Percentiles rank a stretch among this genome's conserved stretches.
Conservation (phyloP, 2,888 invertebrate genomes). For the Drosophila meridiana region DNA sequence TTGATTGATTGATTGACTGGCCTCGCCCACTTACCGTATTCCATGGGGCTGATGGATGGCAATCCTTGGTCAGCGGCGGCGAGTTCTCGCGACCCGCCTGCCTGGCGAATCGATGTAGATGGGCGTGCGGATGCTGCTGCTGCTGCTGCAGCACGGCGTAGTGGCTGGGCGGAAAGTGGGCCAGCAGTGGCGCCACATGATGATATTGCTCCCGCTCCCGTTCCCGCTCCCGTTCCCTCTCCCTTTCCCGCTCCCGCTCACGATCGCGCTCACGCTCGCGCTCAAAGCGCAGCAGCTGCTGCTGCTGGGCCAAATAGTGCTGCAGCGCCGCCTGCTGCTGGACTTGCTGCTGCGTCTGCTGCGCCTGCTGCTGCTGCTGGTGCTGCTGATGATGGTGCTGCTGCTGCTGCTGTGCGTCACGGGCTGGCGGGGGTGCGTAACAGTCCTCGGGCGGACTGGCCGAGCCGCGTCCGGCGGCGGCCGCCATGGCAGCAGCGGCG, state of each 20-base stretch:
- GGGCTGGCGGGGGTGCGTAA: conserved; percentile 44
- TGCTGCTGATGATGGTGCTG: not conserved
- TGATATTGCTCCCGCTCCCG: conserved; percentile 48
- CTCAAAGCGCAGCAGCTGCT: conserved; percentile 78
- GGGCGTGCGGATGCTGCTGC: conserved; percentile 62
- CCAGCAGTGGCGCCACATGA: conserved; percentile 61
- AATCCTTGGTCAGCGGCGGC: conserved; percentile 46
- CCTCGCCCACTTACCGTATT: conserved; percentile 35
- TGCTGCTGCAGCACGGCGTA: conserved; percentile 72
- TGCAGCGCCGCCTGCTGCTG: conserved; percentile 79
- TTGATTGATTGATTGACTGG: not conserved
- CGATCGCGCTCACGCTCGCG: conserved; percentile 70
- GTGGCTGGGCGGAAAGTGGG: conserved; percentile 70
- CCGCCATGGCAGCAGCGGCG: conserved; percentile 61
- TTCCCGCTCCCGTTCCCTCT: conserved; percentile 7
- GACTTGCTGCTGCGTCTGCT: conserved; percentile 62
- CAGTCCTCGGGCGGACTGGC: conserved; percentile 60
- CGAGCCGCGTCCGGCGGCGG: conserved; percentile 60
- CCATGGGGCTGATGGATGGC: conserved; percentile 41
- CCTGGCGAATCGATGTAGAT: conserved; percentile 54
- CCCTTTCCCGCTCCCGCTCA: conserved; percentile 56
- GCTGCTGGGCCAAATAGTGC: conserved; percentile 80
- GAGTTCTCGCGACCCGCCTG: conserved; percentile 49
- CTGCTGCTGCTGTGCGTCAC: conserved; percentile 65
- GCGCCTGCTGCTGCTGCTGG: conserved; percentile 46